Conservation (phyloP, 2,797 vertebrate genomes). For the Darevskia mixta region DNA sequence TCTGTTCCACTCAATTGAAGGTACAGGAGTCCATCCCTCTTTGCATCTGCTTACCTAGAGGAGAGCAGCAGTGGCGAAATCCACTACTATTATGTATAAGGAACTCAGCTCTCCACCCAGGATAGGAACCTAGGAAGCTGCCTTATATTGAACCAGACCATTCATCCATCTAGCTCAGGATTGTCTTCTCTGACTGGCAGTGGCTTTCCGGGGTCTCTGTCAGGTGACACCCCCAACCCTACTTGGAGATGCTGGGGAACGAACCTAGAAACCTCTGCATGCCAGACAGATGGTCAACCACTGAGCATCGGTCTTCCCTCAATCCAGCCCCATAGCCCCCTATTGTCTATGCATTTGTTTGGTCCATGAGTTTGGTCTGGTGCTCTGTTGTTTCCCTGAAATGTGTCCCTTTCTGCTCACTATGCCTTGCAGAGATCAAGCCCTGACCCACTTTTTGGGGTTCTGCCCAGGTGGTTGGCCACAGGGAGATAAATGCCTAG, state of each 20-base stretch:
- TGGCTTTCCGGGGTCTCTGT: too few species aligned
- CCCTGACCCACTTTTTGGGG: too few species aligned
- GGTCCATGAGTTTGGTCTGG: neutral
- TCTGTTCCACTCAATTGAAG: neutral
- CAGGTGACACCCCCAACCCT: too few species aligned
- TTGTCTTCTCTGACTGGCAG: too few species aligned
- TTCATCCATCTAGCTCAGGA: neutral
- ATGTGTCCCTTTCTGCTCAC: neutral
- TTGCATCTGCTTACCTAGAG: neutral
- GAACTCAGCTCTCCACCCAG: neutral
- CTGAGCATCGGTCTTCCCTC: neutral
- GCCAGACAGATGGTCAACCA: too few species aligned
- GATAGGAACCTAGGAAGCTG: neutral
- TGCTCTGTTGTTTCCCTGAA: neutral
- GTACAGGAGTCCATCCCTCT: neutral
- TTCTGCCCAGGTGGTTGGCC: neutral
- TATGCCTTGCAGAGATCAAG: neutral
- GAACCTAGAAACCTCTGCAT: too few species aligned
- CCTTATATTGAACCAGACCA: too few species aligned
- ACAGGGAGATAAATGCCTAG: neutral
- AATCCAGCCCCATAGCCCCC: neutral
- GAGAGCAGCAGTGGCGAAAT: neutral
- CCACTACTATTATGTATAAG: neutral
- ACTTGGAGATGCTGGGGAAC: too few species aligned
- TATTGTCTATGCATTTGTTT: neutral